Evolutionary conservation across 2,113 vertebrate genomes (phyloP).

Genomic region (Upupa epops): DNA sequence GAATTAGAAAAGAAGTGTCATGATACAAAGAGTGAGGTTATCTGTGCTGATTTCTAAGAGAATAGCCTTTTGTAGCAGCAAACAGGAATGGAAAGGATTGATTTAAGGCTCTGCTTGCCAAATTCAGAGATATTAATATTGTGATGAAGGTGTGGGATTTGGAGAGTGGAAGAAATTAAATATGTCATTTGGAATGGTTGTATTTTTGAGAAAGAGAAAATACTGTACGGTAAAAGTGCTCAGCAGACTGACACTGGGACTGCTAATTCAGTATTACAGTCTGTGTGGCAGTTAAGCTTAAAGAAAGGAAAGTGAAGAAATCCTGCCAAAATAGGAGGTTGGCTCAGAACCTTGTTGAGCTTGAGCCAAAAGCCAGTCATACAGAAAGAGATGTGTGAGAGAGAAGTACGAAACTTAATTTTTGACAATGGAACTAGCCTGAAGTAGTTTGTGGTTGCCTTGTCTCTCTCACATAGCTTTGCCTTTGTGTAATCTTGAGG

Average conservation of each 20-base stretch:
- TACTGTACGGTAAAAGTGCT: neutral
- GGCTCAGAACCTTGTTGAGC: neutral
- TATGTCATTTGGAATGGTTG: neutral
- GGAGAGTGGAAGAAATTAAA: neutral
- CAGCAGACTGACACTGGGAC: neutral
- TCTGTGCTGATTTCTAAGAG: neutral
- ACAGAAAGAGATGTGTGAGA: neutral
- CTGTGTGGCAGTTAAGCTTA: neutral
- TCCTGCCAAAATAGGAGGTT: neutral
- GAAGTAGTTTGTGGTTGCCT: neutral
- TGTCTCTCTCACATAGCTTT: neutral
- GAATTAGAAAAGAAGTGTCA: fast-evolving
- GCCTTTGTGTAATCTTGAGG: neutral
- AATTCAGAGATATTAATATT: neutral
- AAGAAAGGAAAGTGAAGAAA: neutral
- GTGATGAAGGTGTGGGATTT: neutral
- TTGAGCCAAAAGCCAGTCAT: neutral
- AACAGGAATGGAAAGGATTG: neutral
- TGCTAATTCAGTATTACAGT: neutral
- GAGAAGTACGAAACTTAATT: neutral
- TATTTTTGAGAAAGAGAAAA: neutral
- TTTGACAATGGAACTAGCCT: neutral
- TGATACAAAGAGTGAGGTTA: neutral
- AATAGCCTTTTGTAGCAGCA: neutral
- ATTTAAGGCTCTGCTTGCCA: neutral